Base-by-base conservation (phyloP, 2,888 invertebrate species). In the Eumerus sabulonum region DNA sequence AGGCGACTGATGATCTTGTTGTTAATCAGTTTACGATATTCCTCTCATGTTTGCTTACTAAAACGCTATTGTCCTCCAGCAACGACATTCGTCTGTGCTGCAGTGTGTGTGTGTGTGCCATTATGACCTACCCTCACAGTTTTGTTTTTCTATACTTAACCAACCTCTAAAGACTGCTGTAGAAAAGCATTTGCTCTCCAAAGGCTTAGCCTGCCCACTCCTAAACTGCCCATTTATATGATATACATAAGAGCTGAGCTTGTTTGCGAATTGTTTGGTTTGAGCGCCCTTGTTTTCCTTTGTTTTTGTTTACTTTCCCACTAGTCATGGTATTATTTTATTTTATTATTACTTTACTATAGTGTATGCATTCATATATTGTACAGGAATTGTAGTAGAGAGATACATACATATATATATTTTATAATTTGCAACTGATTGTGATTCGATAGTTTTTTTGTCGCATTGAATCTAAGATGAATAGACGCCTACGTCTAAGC, bases 361-460 rank as follows among this genome's bases (percentile, higher is more conserved):
- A 2, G 27, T 45, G 16, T 42, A 45, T 47, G 54, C 51, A 54
- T 53, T 67, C 27, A 35, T 18, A 47, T 27, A 7, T 54, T 74
- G 44, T 68, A 56, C 62, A 62, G 53, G 36, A 56, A 70, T 48
- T 70, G 27, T 56, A 45, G n/a, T 56, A 57, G 11, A 64, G 59
- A 36, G 9, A n/a, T 42, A 60, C 59, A 64, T 64, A 64, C 59
- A 3, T 12, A 53, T 51, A 40, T 47, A 62, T 42, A 27, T 62
- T 76, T n/a, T 40, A 7, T 40, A n/a, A n/a, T 59, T 62, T 59
- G 42, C 63, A 73, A 77, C 67, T 57, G 59, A 77, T 63, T 77
- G 77, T 77, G 77, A 77, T 77, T 77, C 18, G 63, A 36, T 68
- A 73, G 53, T 67, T 64, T 64, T 59, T 68, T 77, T 27, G 27